Base-by-base conservation (phyloP, 2,113 vertebrate species). In the Trogon surrucura region DNA sequence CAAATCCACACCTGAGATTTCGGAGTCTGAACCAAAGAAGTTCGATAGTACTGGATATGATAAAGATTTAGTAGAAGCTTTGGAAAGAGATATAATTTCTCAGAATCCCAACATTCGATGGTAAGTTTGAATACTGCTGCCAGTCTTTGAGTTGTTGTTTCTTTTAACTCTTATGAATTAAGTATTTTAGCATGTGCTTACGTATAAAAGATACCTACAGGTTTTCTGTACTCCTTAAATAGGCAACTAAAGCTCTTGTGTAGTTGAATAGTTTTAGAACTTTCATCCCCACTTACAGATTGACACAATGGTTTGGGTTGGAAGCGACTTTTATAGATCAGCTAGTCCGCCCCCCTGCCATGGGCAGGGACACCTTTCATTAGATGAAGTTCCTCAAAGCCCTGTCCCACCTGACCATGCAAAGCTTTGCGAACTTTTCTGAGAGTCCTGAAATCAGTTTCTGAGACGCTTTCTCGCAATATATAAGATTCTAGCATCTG, bases 51-150 rank as follows among this genome's bases (percentile, higher is more conserved):
- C 98, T 45, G 99, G 99, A 84, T 99, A 99, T 78, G 99, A 99
- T 96, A 99, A 99, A 97, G 99, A 99, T 93, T 98, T 99, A 34
- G 99, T 99, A 90, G 99, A 99, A 93, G 98, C 99, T 86, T 97
- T 99, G 97, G 99, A 99, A 97, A 98, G 99, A 98, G 99, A 99
- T 94, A 99, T 99, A 16, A 99, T 99, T 97, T 99, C 99, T 89
- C 99, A 99, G 97, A 99, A 99, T 96, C 99, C 99, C 73, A 99
- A 99, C 77, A 97, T 99, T 65, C 99, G 99, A 97, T 99, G 99
- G 99, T 99, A 95, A 88, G 98, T 98, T 54, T 66, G 57, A 87
- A 48, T 56, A 29, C 27, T 83, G 38, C 66, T 93, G 38, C 47
- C 21, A 27, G 11, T 75, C 27, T 62, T 79, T 23, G 67, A 87